Percentiles rank a stretch among this genome's conserved stretches.
Conservation (phyloP, 2,797 vertebrate genomes). For the Otolemur crassicaudatus region DNA sequence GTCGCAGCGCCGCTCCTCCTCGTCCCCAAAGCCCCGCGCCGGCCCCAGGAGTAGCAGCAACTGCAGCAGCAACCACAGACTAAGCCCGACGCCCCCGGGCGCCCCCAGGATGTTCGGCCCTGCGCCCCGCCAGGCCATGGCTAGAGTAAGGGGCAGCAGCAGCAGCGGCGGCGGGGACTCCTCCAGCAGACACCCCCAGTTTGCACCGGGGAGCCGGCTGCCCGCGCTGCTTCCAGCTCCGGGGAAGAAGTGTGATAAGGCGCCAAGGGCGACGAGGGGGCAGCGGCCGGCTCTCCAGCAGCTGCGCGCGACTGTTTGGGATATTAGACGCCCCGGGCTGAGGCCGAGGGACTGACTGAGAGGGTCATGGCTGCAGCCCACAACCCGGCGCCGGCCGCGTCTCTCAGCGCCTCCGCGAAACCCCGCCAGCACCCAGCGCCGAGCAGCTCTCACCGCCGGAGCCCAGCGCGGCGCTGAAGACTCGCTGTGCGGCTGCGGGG, state of each 20-base stretch:
- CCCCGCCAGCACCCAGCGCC: constrained; percentile 68
- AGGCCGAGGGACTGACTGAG: not conserved
- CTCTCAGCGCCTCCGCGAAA: not conserved
- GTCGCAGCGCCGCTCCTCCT: constrained; percentile 97
- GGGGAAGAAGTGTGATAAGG: constrained; percentile 53
- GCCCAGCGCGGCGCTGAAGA: constrained; percentile 21
- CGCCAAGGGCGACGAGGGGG: constrained; percentile 65
- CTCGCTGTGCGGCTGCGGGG: constrained; percentile 62
- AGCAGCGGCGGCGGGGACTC: constrained; percentile 50
- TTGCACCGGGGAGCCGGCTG: constrained; percentile 69
- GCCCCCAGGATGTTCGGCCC: constrained; percentile 62
- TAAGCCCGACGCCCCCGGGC: constrained; percentile 61
- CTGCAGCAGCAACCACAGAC: constrained; percentile 47
- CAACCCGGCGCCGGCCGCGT: constrained; percentile 10
- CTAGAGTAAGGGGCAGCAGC: constrained; percentile 59
- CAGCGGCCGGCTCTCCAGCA: constrained; percentile 50
- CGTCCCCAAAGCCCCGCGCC: constrained; percentile 92
- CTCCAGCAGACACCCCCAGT: constrained; percentile 78
- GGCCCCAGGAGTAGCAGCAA: constrained; percentile 73
- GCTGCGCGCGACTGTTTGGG: constrained; percentile 42
- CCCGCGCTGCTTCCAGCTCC: constrained; percentile 70
- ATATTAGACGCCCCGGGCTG: constrained; percentile 46
- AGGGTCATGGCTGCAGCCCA: constrained; percentile 72
- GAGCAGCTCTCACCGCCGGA: not conserved
- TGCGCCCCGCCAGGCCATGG: constrained; percentile 72